Percentiles rank a stretch among this genome's conserved stretches.
Conservation (phyloP, 2,113 vertebrate species). For the Salminus brasiliensis region DNA sequence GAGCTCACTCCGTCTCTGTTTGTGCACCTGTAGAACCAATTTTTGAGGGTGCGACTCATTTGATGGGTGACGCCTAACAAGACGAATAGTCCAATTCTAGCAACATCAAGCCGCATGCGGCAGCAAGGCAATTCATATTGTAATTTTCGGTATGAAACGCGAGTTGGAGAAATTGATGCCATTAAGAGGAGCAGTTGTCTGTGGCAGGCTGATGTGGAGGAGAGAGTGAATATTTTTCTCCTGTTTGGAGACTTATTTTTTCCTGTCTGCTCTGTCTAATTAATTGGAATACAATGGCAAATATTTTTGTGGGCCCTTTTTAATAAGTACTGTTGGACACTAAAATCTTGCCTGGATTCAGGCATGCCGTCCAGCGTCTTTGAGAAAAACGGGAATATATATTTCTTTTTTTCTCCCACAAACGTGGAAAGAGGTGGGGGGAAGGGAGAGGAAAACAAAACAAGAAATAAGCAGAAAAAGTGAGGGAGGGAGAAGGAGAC, state of each 20-base stretch:
- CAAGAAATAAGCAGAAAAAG: slow-evolving; percentile 5
- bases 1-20: slow-evolving; percentile 20
- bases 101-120: slow-evolving; percentile 28
- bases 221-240: slow-evolving; percentile 3
- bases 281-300: background rate
- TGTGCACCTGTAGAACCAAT: slow-evolving; percentile 36
- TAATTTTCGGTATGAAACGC: slow-evolving; percentile 49
- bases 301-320: background rate
- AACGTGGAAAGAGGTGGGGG: background rate
- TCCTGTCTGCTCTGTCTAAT: background rate
- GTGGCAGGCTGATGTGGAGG: slow-evolving; percentile 31
- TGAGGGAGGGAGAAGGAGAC: background rate
- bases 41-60: slow-evolving; percentile 31
- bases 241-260: background rate
- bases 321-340: background rate
- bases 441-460: background rate
- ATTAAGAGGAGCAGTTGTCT: slow-evolving; percentile 51
- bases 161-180: slow-evolving; percentile 46
- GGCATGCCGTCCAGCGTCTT: background rate
- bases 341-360: background rate
- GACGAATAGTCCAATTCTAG: slow-evolving; percentile 55
- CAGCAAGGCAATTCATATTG: slow-evolving; percentile 48
- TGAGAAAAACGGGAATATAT: background rate
- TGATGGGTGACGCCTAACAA: slow-evolving; percentile 50
- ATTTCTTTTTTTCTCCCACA: background rate